Evolutionary conservation across 2,888 invertebrate species (phyloP), one percentile per base, ranked within the genome.

Genomic region (Phlogophora meticulosa): DNA sequence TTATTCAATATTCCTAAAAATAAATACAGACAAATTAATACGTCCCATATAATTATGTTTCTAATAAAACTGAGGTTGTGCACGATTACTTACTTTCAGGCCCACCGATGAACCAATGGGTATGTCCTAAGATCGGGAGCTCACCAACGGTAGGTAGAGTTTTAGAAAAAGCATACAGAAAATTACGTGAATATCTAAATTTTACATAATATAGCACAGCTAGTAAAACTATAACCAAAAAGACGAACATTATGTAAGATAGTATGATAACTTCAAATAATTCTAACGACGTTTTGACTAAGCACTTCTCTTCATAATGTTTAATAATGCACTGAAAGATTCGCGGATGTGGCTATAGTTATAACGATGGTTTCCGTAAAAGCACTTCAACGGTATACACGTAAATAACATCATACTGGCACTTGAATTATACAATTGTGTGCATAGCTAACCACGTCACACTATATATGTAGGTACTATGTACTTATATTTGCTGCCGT

Each of bases 41-140:
- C 4, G 7, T 22, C 11, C 9, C 5, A 34, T n/a, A 20, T 34
- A 24, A 7, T 34, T 2, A 22, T 7, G n/a, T 7, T 11, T 15
- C 28, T 20, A 2, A 13, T 20, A 28, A 43, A 32, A 1, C 13
- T 34, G 28, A 2, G 32, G 11, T 52, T 10, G 5, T 28, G 2
- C 17, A 72, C 10, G 38, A 9, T 22, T 22, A 74, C 92, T 92
- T 80, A 93, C 93, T 90, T 88, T 93, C 92, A 36, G 93, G 90
- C 0, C 92, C 92, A 38, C 93, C 93, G 17, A 93, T 85, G 59
- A 93, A 93, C 92, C 90, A 93, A 76, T 91, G 93, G 0, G 91
- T 88, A 43, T 93, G 92, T 34, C 93, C 93, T 17, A 94, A 55
- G 4, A 93, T 59, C 0, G 93, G 93, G 2, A 93, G 76, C 9